Evolutionary conservation across 2,888 invertebrate species (phyloP).

Genomic region (Caenorhabditis angaria): DNA sequence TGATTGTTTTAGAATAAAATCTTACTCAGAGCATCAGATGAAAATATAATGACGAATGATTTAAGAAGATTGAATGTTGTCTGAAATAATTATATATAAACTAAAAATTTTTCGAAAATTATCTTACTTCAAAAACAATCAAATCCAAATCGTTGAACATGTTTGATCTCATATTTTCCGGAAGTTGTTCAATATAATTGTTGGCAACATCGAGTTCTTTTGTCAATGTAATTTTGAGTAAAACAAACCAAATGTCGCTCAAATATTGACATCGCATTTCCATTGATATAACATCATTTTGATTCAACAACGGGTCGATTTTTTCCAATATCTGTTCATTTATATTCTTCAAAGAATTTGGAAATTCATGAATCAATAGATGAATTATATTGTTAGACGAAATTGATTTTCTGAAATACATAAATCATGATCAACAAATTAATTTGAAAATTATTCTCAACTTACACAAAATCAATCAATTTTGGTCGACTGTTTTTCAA

Average conservation of each 20-base stretch:
- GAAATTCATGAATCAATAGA: not conserved
- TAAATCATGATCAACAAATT: too few relatives aligned
- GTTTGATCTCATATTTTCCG: not conserved
- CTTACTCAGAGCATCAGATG: not conserved
- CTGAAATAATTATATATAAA: too few relatives aligned
- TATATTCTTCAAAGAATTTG: not conserved
- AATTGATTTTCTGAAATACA: not conserved
- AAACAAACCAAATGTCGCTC: not conserved
- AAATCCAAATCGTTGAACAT: not conserved
- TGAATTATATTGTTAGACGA: not conserved
- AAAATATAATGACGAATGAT: not conserved
- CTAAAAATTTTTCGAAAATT: too few relatives aligned
- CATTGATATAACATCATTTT: not conserved
- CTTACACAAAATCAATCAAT: not conserved
- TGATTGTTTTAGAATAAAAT: not conserved
- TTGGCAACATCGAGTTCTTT: not conserved
- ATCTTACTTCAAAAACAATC: not conserved
- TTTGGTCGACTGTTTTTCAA: not conserved
- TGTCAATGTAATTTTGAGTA: not conserved
- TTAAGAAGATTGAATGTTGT: not conserved
- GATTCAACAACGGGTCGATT: not conserved
- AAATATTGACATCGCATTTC: not conserved
- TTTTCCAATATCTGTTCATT: not conserved
- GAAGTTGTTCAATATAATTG: not conserved
- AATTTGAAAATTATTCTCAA: not conserved